These are phyloP conservation scores for Pangasius krempfi DNA, from an alignment of 2,797 vertebrate genomes.

Conservation along the genomic window DNA sequence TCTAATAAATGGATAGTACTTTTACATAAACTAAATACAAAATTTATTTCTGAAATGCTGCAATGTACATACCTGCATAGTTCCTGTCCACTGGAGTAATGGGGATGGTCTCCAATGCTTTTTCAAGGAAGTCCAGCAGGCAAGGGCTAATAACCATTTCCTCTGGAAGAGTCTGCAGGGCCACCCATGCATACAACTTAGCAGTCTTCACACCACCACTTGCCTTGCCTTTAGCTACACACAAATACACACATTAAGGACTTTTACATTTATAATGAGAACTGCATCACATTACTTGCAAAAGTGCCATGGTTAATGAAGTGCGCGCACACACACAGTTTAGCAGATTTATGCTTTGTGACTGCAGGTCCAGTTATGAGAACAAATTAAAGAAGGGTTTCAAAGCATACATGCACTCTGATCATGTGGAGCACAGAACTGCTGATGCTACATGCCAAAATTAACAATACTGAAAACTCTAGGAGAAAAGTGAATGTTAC, in stretches of 20 bases:
- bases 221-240: constrained; percentile 92
- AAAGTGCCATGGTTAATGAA: background rate
- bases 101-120: constrained; percentile 97
- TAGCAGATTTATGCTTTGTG: background rate
- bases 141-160: constrained; percentile 99
- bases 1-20: background rate
- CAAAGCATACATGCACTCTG: constrained; percentile 25
- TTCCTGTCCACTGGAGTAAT: constrained; percentile 95
- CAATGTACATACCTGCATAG: constrained; percentile 77
- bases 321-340: background rate
- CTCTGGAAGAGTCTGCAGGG: constrained; percentile 95
- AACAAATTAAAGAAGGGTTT: background rate
- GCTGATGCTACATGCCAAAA: background rate
- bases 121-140: constrained; percentile 94
- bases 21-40: background rate
- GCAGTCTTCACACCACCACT: constrained; percentile 92
- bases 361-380: background rate
- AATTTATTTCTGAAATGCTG: background rate
- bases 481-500: background rate
- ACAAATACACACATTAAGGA: constrained; percentile 21
- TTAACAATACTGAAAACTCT: background rate
- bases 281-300: background rate
- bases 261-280: background rate
- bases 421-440: background rate
- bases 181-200: constrained; percentile 97